A percentile compares a stretch with the other conserved stretches of the same genome.
Evolutionary conservation across 92 coral and sea anemone genomes (phyloP).

Genomic region (Pocillopora grandis): DNA sequence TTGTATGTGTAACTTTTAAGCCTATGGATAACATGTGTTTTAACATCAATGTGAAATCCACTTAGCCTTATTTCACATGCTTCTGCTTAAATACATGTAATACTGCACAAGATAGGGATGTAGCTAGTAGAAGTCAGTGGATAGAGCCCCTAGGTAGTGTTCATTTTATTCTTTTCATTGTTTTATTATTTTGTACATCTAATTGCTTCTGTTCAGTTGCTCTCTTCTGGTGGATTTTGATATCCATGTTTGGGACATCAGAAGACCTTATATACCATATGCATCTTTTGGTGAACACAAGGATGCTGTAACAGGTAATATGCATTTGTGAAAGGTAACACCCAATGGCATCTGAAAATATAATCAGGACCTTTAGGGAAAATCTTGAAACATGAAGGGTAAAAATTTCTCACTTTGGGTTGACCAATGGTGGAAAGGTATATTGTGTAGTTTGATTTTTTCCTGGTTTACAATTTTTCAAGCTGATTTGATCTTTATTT

Average conservation of each 20-base stretch:
- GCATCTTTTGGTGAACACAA: constrained; percentile 92
- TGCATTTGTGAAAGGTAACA: not conserved
- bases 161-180: not conserved
- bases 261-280: constrained; percentile 95
- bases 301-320: constrained; percentile 91
- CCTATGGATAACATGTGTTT: too few relatives aligned
- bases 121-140: too few relatives aligned
- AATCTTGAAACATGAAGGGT: too few relatives aligned
- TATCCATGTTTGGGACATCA: constrained; percentile 96
- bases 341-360: not conserved
- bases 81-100: not conserved
- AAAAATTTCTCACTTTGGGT: too few relatives aligned
- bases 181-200: not conserved
- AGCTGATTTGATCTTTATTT: too few relatives aligned
- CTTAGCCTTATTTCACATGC: too few relatives aligned
- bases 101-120: not conserved
- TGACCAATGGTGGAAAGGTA: too few relatives aligned
- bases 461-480: too few relatives aligned
- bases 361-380: too few relatives aligned
- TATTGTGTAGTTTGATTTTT: too few relatives aligned
- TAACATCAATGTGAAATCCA: too few relatives aligned
- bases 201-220: constrained; percentile 51
- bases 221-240: constrained; percentile 90
- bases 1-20: too few relatives aligned
- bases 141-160: not conserved